These are phyloP conservation scores for Tinea pellionella DNA, from an alignment of 2,888 invertebrate genomes.

Conservation along the genomic window DNA sequence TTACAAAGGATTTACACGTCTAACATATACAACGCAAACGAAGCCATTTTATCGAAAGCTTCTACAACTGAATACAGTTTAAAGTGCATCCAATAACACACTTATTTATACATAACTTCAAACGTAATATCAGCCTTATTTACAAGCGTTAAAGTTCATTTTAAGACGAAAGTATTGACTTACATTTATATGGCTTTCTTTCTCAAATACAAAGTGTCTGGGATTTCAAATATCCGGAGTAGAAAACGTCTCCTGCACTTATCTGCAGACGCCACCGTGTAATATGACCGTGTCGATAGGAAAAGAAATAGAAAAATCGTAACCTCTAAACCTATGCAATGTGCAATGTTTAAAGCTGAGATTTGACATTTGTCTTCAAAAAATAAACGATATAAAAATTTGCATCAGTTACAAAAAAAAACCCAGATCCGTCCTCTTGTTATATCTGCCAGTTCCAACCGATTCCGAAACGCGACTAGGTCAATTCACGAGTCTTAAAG, in stretches of 20 bases:
- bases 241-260: constrained; percentile 12
- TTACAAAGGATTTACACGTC: not conserved
- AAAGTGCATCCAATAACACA: not conserved
- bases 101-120: not conserved
- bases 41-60: constrained; percentile 5
- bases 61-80: constrained; percentile 10
- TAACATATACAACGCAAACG: constrained; percentile 1
- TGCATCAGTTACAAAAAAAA: too few species aligned
- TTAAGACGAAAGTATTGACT: not conserved
- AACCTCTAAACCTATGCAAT: not conserved
- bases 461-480: too few species aligned
- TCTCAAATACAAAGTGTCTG: constrained; percentile 13
- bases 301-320: constrained; percentile 2
- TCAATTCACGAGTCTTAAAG: too few species aligned
- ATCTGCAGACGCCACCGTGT: constrained; percentile 10
- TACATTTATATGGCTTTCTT: not conserved
- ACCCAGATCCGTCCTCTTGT: too few species aligned
- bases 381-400: too few species aligned
- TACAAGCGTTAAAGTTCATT: not conserved
- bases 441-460: too few species aligned
- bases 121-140: not conserved
- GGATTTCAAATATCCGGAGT: constrained; percentile 14
- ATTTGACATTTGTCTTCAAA: too few species aligned
- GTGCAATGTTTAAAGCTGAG: too few species aligned
- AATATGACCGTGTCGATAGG: constrained; percentile 5